Evolutionary conservation across 2,113 vertebrate genomes (phyloP).

Genomic region (Dromaius novaehollandiae): DNA sequence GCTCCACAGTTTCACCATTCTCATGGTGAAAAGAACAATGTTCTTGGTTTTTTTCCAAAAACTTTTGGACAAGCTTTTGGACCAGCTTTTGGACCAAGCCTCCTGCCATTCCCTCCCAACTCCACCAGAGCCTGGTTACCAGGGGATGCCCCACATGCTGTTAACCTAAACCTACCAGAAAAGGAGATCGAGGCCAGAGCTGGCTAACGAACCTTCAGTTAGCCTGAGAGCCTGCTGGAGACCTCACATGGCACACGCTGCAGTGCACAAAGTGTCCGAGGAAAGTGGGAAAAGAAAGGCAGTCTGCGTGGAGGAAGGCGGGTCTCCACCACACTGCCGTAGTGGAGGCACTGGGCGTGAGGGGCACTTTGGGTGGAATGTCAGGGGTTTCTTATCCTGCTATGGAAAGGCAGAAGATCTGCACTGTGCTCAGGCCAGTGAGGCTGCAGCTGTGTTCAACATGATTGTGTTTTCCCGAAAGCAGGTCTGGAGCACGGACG

Average conservation of each 20-base stretch:
- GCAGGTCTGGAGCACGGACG: not conserved
- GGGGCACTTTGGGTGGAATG: not conserved
- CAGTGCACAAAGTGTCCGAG: too few species aligned
- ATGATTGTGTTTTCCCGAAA: not conserved
- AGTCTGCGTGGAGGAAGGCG: too few species aligned
- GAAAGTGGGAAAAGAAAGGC: too few species aligned
- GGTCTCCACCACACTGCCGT: not conserved
- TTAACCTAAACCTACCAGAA: not conserved
- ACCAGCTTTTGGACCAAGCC: not conserved
- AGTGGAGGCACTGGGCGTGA: not conserved
- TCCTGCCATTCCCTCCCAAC: not conserved
- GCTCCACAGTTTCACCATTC: not conserved
- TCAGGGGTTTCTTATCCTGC: not conserved
- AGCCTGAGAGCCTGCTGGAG: too few species aligned
- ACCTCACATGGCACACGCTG: too few species aligned
- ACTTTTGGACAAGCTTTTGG: too few species aligned
- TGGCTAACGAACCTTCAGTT: too few species aligned
- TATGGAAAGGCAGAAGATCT: not conserved
- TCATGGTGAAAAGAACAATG: not conserved
- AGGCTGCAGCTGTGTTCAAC: not conserved
- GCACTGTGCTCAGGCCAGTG: rapidly evolving
- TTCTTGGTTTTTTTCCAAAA: not conserved
- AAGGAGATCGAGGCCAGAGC: not conserved
- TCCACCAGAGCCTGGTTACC: not conserved
- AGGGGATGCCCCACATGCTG: not conserved